Evolutionary conservation across 2,797 vertebrate genomes (phyloP).

Genomic region (Pangasius macronema): DNA sequence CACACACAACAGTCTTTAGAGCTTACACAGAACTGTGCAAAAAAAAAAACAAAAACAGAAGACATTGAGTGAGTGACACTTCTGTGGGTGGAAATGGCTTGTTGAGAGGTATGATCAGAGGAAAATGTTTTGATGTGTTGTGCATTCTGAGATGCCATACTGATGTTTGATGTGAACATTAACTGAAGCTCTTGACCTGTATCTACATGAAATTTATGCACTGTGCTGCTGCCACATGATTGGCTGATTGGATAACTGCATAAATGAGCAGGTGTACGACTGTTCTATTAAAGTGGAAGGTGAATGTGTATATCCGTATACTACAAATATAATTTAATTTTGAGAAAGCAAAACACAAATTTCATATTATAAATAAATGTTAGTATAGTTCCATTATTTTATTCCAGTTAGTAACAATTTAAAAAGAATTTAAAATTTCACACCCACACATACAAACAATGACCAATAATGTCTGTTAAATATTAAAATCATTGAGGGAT

Average conservation of each 20-base stretch:
- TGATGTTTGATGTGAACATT: too few species aligned
- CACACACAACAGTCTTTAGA: too few species aligned
- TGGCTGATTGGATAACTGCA: not conserved
- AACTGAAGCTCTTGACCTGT: too few species aligned
- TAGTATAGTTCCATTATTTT: not conserved
- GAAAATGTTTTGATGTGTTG: too few species aligned
- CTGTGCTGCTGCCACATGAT: not conserved
- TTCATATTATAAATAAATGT: not conserved
- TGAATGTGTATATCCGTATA: not conserved
- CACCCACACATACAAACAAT: not conserved
- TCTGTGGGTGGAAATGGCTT: too few species aligned
- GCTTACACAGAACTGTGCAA: too few species aligned
- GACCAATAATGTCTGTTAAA: conserved; percentile 2
- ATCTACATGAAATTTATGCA: too few species aligned
- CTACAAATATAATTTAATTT: not conserved
- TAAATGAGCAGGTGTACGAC: not conserved
- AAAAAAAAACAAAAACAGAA: too few species aligned
- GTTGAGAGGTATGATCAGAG: too few species aligned
- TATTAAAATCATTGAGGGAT: conserved; percentile 25
- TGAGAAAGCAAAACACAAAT: not conserved
- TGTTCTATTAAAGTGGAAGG: too few species aligned
- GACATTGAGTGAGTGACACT: too few species aligned
- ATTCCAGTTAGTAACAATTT: not conserved
- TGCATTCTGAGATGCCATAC: too few species aligned
- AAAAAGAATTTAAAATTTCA: not conserved